Evolutionary conservation across 2,113 vertebrate species (phyloP), one percentile per base, ranked within the genome.

Genomic region (Rhinolophus ferrumequinum): DNA sequence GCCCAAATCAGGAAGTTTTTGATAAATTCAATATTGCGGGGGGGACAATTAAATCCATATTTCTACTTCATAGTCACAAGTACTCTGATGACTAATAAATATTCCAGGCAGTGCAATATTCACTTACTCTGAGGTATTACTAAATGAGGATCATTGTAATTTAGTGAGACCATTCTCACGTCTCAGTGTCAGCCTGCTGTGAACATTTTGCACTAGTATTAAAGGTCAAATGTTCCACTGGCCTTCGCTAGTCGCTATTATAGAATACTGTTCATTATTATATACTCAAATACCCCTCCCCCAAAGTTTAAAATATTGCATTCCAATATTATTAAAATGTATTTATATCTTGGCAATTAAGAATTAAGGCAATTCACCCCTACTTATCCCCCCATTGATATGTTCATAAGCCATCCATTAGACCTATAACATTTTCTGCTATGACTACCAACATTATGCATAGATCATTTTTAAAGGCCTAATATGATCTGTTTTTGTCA

Each of bases 121-220:
- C 21, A 88, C 33, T 86, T 73, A 67, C 38, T 56, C 21, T 73
- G 60, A 88, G 10, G 28, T 91, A 69, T 16, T 70, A 83, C 66
- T 95, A 79, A 93, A 54, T 81, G 58, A 69, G 8, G 75, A 56
- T 81, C 18, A 62, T 82, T 67, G 26, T 94, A 84, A 83, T 76
- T 91, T 92, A 88, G 19, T 70, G 38, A 41, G 18, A 9, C 47
- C 35, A 38, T 86, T 82, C 24, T 95, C 54, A 21, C 28, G 60
- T 60, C 26, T 58, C 16, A 90, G 41, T 81, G 50, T 58, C 58
- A 96, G 26, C 67, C 30, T 86, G 38, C 30, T 89, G 33, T 76
- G 90, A 94, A 86, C 50, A 92, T 89, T 95, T 82, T 82, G 47
- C 86, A 41, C 96, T 94, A 96, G 82, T 75, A 69, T 54, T 73